Evolutionary conservation across 2,113 vertebrate genomes (phyloP), one percentile per base, ranked within the genome.

Genomic region (Noctilio leporinus): DNA sequence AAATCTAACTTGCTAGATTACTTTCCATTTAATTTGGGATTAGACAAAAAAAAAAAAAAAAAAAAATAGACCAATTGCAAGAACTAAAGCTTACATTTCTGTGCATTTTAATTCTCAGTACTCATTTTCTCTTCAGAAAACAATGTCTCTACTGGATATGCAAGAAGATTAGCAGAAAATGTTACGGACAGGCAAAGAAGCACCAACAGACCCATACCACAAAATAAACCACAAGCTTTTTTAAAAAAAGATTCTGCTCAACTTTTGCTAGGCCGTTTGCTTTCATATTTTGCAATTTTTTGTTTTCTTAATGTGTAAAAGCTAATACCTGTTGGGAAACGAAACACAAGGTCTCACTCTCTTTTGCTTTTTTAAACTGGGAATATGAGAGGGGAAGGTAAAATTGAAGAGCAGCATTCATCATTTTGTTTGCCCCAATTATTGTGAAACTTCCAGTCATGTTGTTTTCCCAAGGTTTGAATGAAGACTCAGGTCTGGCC

Each of bases 21-120:
- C 35, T 35, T 82, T 93, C 72, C 11, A 40, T 83, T 80, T 84
- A 28, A 45, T 72, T 78, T 84, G 53, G 5, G 7, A 87, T 35
- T 55, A 40, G 26, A 81, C 93, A 33, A 83, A 84, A 92, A 64
- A 78, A 38, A 93, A 93, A 81, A 93, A 33, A 83, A 84, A 92
- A 64, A 78, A 38, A 93, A 93, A 47, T 57, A 64, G 86, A 5
- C 38, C 69, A 49, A 45, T 30, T 81, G 20, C 22, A 88, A 92
- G 49, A 91, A 96, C 85, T 55, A 45, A 73, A 94, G 16, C 62
- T 81, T 59, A 30, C 2, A 81, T 86, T 14, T 55, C 69, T 17
- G 24, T 17, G 4, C 15, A n/a, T 69, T 94, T 95, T 88, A 10
- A 67, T 82, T 77, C 40, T 88, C 26, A 70, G 51, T 22, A 64